Evolutionary conservation across 2,797 vertebrate genomes (phyloP).

Genomic region (Chloroceryle amazona): DNA sequence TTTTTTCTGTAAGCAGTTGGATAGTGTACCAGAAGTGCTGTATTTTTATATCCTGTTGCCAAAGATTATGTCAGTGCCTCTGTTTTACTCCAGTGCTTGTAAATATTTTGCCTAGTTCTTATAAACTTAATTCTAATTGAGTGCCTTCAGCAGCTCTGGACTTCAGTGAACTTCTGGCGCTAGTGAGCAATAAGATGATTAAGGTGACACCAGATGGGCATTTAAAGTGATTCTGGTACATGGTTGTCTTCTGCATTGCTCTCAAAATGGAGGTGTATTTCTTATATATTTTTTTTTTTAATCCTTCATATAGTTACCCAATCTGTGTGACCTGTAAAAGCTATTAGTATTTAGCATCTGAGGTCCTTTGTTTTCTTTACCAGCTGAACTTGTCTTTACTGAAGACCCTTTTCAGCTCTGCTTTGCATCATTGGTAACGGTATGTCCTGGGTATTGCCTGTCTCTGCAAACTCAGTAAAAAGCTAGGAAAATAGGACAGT

Average conservation of each 20-base stretch:
- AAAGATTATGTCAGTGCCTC: conserved; percentile 38
- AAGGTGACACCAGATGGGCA: not conserved
- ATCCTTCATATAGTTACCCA: not conserved
- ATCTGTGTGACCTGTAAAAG: not conserved
- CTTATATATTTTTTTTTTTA: not conserved
- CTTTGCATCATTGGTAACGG: not conserved
- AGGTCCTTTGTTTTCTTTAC: not conserved
- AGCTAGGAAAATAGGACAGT: not conserved
- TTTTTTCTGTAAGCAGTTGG: conserved; percentile 30
- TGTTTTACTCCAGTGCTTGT: conserved; percentile 33
- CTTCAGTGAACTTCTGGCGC: not conserved
- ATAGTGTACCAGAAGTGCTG: not conserved
- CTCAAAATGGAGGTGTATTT: not conserved
- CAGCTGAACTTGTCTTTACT: not conserved
- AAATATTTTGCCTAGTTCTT: conserved; percentile 52
- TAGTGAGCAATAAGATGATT: not conserved
- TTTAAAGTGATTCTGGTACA: not conserved
- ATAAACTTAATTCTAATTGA: not conserved
- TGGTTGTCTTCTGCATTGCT: not conserved
- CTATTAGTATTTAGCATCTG: not conserved
- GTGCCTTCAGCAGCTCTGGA: not conserved
- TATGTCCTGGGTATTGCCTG: not conserved
- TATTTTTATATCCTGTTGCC: conserved; percentile 23
- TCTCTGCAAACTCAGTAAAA: not conserved
- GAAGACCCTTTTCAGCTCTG: not conserved